Evolutionary conservation across 2,113 vertebrate genomes (phyloP), one percentile per base, ranked within the genome.

Genomic region (Brienomyrus brachyistius): DNA sequence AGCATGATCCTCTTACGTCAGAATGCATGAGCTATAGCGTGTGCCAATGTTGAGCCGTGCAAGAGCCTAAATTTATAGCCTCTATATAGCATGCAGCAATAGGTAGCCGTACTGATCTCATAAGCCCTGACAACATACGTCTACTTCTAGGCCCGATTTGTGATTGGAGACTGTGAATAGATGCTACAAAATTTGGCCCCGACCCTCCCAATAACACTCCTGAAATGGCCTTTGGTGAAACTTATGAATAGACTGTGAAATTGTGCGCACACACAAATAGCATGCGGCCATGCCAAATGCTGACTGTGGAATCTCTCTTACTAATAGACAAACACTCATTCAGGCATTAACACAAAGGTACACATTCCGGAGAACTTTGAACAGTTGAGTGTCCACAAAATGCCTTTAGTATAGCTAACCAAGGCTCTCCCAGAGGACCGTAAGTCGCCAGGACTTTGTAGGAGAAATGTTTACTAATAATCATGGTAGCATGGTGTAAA

Each of bases 161-260:
- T 40, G 48, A 54, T 48, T 52, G 15, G 85, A 86, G 51, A 86
- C 27, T 54, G 5, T 43, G 23, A 52, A 86, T 19, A 19, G 27
- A 31, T 13, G 51, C 50, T 54, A 35, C 48, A 54, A 52, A 35
- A 52, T 10, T 13, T 54, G n/a, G n/a, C 48, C 15, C 45, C 27
- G 1, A 31, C 45, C 13, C 84, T 27, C 48, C 5, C 31, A 7
- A 8, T 21, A 50, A 13, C 27, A 54, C 11, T 17, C 85, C 48
- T 19, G 31, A 87, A 87, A 52, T 87, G 50, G 50, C 48, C 48
- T 52, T 87, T 40, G 51, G 23, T 87, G 85, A 87, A n/a, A 54
- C 23, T 54, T 87, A 35, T 87, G 27, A 87, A 54, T 35, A 87
- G 85, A 54, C 85, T 56, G 45, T 48, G n/a, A 87, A 87, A 56